Evolutionary conservation across 2,888 invertebrate genomes (phyloP).

Genomic region (Rhogogaster chlorosoma): DNA sequence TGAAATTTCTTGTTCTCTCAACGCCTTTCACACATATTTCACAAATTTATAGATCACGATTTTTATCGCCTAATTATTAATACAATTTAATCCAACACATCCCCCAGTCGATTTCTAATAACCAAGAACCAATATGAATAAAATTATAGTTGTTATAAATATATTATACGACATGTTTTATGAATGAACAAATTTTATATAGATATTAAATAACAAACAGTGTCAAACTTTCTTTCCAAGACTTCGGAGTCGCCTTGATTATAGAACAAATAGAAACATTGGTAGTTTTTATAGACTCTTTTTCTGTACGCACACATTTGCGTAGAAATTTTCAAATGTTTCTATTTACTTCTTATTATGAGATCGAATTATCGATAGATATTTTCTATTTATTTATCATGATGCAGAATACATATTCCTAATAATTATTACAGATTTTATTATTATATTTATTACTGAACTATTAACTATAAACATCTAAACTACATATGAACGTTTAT

Average conservation of each 20-base stretch:
- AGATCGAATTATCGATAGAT: background rate
- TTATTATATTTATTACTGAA: conserved; percentile 22
- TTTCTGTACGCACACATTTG: background rate
- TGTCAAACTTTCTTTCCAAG: conserved; percentile 24
- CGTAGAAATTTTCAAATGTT: conserved; percentile 12
- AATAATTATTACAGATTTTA: background rate
- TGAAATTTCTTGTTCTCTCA: background rate
- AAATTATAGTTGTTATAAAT: conserved; percentile 36
- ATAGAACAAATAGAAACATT: background rate
- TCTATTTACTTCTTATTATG: background rate
- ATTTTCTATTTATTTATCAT: conserved; percentile 41
- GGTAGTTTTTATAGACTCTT: background rate
- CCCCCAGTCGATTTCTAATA: conserved; percentile 4
- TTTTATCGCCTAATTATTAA: background rate
- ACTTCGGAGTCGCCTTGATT: conserved; percentile 9
- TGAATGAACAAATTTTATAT: conserved; percentile 41
- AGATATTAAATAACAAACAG: background rate
- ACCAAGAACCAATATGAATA: conserved; percentile 34
- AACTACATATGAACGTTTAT: background rate
- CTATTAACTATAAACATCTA: conserved; percentile 7
- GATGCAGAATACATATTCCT: conserved; percentile 7
- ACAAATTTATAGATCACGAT: background rate
- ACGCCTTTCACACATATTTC: background rate
- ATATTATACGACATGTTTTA: conserved; percentile 34
- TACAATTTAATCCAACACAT: background rate